Base-by-base conservation (phyloP, 2,797 vertebrate genomes). In the Lepus oiostolus region DNA sequence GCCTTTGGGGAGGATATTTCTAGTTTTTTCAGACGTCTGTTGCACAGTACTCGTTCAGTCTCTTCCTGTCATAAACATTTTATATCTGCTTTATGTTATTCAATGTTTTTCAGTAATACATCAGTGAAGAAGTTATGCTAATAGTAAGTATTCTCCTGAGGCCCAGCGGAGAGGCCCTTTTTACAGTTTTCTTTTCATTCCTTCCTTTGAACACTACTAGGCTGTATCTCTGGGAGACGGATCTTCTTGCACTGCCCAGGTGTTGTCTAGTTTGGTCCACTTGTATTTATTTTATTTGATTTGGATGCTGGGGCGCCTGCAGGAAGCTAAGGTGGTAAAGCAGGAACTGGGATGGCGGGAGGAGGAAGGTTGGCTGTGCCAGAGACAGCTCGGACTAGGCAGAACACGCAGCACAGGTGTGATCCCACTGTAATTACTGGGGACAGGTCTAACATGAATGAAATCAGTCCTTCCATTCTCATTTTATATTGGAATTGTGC, bases 141-240 rank as follows among this genome's bases (percentile, higher is more conserved):
- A 0, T 35, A 71, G 85, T 71, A n/a, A 85, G 1, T 52, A 17
- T 2, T 70, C 84, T 87, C 75, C 83, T 30, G 28, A 63, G 28
- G 28, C 38, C 71, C 30, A 62, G 42, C 52, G 1, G 17, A 26
- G 74, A 79, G 62, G 52, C 47, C 32, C 38, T 60, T 42, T 84
- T 84, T 14, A 22, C 19, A 16, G 74, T 89, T 88, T 82, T 58
- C 75, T 90, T 80, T 92, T 67, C 63, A 42, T 92, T 85, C 17
- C 58, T 93, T 86, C 58, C 32, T 76, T 86, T 88, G 90, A 85
- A 72, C 22, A 3, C 42, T 12, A 3, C 42, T 12, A 5, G 87
- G 47, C 16, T 13, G 7, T 38, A 24, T 85, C 58, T 86, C 85
- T 19, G 30, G 62, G 42, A 80, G 67, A 9, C 2, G 32, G 86